Conservation (phyloP, 2,888 invertebrate genomes). For the Mythimna pallens region DNA sequence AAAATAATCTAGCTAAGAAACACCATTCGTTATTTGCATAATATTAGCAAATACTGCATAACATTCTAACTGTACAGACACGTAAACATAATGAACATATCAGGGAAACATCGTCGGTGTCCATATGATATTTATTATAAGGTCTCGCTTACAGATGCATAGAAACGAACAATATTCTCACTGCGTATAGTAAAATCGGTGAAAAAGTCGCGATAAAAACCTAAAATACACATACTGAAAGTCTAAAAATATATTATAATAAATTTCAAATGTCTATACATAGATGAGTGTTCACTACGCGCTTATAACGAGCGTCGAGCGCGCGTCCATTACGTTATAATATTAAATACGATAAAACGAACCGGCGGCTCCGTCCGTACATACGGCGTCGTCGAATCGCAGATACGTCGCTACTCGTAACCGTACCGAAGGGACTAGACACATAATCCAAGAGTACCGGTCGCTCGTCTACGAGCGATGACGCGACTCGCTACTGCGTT, state of each 20-base stretch:
- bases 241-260: slow-evolving; percentile 90
- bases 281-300: slow-evolving; percentile 88
- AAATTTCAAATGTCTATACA: slow-evolving; percentile 90
- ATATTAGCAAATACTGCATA: slow-evolving; percentile 85
- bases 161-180: slow-evolving; percentile 86
- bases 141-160: slow-evolving; percentile 85
- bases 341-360: slow-evolving; percentile 82
- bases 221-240: slow-evolving; percentile 89
- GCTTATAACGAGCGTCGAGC: slow-evolving; percentile 81
- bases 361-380: slow-evolving; percentile 70
- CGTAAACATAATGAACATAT: slow-evolving; percentile 79
- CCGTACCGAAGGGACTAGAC: slow-evolving; percentile 77
- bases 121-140: slow-evolving; percentile 84
- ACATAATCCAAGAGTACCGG: slow-evolving; percentile 70
- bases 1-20: slow-evolving; percentile 88
- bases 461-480: slow-evolving; percentile 67
- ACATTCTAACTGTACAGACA: slow-evolving; percentile 89
- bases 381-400: slow-evolving; percentile 70
- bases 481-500: slow-evolving; percentile 73
- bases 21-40: slow-evolving; percentile 84
- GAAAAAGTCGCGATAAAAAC: slow-evolving; percentile 89
- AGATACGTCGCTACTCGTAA: slow-evolving; percentile 69
- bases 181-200: slow-evolving; percentile 86
- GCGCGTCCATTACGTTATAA: slow-evolving; percentile 81
- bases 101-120: slow-evolving; percentile 80